Evolutionary conservation across 2,888 invertebrate species (phyloP), one percentile per base, ranked within the genome.

Genomic region (Papilio gigon): DNA sequence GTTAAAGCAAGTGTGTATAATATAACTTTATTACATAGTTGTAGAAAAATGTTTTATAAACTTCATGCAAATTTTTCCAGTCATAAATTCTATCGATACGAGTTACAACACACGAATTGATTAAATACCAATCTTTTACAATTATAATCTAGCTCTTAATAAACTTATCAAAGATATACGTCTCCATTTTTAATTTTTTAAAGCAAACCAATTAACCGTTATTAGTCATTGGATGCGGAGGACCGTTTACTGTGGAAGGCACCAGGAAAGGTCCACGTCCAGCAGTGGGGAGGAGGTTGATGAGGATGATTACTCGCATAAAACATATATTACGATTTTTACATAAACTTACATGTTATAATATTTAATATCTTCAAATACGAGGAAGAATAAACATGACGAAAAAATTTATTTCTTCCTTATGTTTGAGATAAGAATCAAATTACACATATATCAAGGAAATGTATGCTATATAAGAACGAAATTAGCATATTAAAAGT

Each of bases 41-140:
- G n/a, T 30, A 30, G n/a, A 4, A 50, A 53, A 30, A 53, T n/a
- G 27, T 53, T 8, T n/a, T n/a, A n/a, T n/a, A 25, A 27, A 53
- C 12, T 20, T 20, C 17, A 25, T n/a, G 27, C 27, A 53, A n/a
- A 14, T 53, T 53, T 53, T 53, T 53, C 27, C 53, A 30, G 53
- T 53, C 27, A 30, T 53, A 53, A 53, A 53, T n/a, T 30, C 27
- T n/a, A 30, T 30, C 17, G 30, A 30, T 53, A 53, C 9, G 27
- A 53, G 9, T 1, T 53, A n/a, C 6, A 53, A 53, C 17, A 30
- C 27, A 30, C 53, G 53, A 53, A n/a, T 30, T 53, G 53, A 30
- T 30, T 53, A 27, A 27, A 53, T 17, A 53, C 17, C 53, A 30
- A 50, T 25, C 30, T 50, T 27, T 30, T n/a, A 17, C n/a, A 42